A percentile compares a stretch with the other conserved stretches of the same genome.
phyloP scores from a whole-genome alignment of 1,140 invertebrate genomes.

The Meloidogyne exigua region DNA sequence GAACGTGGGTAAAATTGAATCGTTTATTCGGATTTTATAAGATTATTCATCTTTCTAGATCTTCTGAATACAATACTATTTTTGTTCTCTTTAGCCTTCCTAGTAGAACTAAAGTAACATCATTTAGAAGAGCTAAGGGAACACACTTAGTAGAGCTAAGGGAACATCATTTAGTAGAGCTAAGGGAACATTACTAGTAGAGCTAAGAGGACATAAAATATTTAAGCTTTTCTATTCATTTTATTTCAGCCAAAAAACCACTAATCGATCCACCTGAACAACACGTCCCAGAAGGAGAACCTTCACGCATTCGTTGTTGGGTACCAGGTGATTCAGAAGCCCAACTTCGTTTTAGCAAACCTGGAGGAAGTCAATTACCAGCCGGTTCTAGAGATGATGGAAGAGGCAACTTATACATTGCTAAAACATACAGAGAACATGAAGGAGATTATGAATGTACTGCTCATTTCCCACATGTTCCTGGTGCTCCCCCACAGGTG shows the following conservation, averaged over 20 bases:
- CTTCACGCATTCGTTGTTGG: constrained; percentile 56
- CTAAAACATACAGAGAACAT: constrained; percentile 30
- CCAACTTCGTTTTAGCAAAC: constrained; percentile 34
- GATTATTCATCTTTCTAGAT: too few species aligned
- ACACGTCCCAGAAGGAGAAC: constrained; percentile 49
- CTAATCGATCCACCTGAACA: constrained; percentile 56
- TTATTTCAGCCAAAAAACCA: constrained; percentile 46
- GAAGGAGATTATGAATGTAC: constrained; percentile 57
- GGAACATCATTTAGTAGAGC: too few species aligned
- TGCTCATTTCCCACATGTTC: constrained; percentile 36
- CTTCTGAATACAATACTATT: too few species aligned
- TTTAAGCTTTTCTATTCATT: too few species aligned
- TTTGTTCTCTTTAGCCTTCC: too few species aligned
- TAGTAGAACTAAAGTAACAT: too few species aligned
- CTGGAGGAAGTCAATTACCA: constrained; percentile 44
- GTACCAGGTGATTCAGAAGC: constrained; percentile 48
- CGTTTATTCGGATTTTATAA: not conserved
- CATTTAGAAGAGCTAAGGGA: too few species aligned
- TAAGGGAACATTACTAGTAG: too few species aligned
- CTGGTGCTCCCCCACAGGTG: constrained; percentile 28
- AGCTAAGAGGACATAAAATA: too few species aligned
- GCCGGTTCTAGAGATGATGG: constrained; percentile 45
- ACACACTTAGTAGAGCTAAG: too few species aligned
- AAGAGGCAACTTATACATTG: constrained; percentile 42
- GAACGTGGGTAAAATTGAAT: constrained; percentile 18